phyloP scores from a whole-genome alignment of 2,797 vertebrate genomes.

The Echeneis naucrates region DNA sequence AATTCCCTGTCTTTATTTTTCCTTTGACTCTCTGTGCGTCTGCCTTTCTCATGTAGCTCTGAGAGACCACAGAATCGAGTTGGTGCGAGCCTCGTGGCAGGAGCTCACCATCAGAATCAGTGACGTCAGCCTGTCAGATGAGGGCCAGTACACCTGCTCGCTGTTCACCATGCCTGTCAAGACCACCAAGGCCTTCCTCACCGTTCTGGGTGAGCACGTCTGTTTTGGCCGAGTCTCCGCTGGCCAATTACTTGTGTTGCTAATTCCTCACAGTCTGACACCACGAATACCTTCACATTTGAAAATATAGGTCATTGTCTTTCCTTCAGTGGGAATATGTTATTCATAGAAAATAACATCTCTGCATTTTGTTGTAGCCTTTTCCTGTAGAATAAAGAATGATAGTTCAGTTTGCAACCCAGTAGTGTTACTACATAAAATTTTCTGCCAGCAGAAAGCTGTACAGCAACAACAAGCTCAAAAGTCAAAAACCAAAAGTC shows the following conservation, averaged over 20 bases:
- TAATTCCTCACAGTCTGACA: conserved; percentile 40
- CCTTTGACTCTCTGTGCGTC: conserved; percentile 21
- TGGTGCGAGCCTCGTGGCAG: conserved; percentile 94
- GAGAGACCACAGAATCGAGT: conserved; percentile 96
- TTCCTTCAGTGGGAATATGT: conserved; percentile 5
- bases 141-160: conserved; percentile 98
- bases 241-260: conserved; percentile 20
- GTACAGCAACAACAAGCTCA: conserved; percentile 10
- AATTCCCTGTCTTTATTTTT: conserved; percentile 13
- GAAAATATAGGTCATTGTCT: conserved; percentile 12
- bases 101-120: conserved; percentile 97
- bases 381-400: conserved; percentile 16
- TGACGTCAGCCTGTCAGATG: conserved; percentile 94
- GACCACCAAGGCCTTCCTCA: conserved; percentile 98
- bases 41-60: conserved; percentile 83
- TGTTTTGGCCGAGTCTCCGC: conserved; percentile 16
- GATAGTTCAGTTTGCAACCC: not conserved
- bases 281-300: conserved; percentile 22
- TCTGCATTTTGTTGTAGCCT: conserved; percentile 13
- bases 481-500: conserved; percentile 2
- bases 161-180: conserved; percentile 99
- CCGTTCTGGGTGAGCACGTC: conserved; percentile 91
- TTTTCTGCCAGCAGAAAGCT: conserved; percentile 6
- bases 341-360: conserved; percentile 13
- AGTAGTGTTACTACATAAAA: conserved; percentile 10